A percentile compares a stretch with the other conserved stretches of the same genome.
Conservation (phyloP, 2,888 invertebrate species). For the Melieria crassipennis region DNA sequence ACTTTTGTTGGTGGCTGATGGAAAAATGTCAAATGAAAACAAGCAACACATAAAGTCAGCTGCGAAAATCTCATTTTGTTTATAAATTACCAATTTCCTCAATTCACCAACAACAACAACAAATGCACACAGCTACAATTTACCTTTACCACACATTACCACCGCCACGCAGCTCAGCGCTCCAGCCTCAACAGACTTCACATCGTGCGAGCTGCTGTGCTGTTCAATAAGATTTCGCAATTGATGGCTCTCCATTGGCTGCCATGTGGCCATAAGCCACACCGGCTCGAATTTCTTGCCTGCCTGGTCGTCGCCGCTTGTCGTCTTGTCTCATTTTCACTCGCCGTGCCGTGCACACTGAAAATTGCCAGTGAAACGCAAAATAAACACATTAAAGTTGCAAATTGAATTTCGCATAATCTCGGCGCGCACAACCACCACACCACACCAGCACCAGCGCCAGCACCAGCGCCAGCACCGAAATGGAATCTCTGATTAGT, state of each 20-base stretch:
- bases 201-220: neutral
- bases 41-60: too few species aligned
- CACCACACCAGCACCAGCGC: too few species aligned
- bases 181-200: neutral
- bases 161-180: neutral
- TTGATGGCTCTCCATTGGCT: conserved; percentile 34
- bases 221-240: conserved; percentile 25
- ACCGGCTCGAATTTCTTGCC: neutral
- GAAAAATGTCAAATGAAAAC: too few species aligned
- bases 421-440: conserved; percentile 41
- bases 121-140: neutral
- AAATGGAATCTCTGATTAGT: conserved; percentile 55
- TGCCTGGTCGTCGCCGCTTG: neutral
- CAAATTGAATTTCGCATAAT: conserved; percentile 63
- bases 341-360: neutral
- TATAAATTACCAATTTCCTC: conserved; percentile 39
- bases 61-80: conserved; percentile 37
- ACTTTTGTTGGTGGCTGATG: too few species aligned
- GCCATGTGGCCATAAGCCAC: conserved; percentile 29
- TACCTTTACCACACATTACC: neutral
- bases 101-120: conserved; percentile 22
- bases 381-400: conserved; percentile 64
- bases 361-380: conserved; percentile 57
- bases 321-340: conserved; percentile 11
- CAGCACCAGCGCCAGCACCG: conserved; percentile 26